Conservation (phyloP, 2,113 vertebrate genomes). For the Hippopotamus amphibius region DNA sequence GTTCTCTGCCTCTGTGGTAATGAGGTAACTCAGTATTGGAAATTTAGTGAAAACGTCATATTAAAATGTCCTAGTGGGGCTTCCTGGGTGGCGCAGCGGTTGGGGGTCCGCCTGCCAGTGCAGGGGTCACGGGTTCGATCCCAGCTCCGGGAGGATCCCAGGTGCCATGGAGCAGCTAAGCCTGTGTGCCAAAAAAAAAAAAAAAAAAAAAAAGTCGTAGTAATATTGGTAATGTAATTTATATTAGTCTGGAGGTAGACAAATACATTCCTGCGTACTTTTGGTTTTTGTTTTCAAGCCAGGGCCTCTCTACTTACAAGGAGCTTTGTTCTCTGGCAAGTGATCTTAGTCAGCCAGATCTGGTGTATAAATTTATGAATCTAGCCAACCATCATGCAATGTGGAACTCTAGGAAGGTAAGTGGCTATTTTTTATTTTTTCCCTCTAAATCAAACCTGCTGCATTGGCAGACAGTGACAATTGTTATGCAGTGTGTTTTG, state of each 20-base stretch:
- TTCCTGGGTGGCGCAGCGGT: no score
- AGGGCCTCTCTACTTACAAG: slow-evolving; percentile 97
- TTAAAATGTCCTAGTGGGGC: background rate
- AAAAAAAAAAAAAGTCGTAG: background rate
- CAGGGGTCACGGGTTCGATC: no score
- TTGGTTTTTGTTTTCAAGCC: slow-evolving; percentile 88
- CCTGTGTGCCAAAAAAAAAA: no score
- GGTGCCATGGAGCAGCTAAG: no score
- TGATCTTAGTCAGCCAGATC: slow-evolving; percentile 98
- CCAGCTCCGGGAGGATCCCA: no score
- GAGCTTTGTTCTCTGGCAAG: slow-evolving; percentile 98
- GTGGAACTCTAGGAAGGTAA: slow-evolving; percentile 99
- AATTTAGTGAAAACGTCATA: slow-evolving; percentile 41
- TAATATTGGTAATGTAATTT: slow-evolving; percentile 6
- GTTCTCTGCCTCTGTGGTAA: background rate
- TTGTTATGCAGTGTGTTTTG: background rate
- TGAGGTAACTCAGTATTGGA: background rate
- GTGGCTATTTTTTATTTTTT: slow-evolving; percentile 16
- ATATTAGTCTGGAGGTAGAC: background rate
- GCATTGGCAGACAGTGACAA: background rate
- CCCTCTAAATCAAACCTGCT: background rate
- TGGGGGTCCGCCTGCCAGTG: no score
- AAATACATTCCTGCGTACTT: slow-evolving; percentile 26
- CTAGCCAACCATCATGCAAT: slow-evolving; percentile 99
- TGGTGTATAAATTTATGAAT: slow-evolving; percentile 99